Conservation (phyloP, 2,797 vertebrate genomes). For the Onychomys leucogaster region DNA sequence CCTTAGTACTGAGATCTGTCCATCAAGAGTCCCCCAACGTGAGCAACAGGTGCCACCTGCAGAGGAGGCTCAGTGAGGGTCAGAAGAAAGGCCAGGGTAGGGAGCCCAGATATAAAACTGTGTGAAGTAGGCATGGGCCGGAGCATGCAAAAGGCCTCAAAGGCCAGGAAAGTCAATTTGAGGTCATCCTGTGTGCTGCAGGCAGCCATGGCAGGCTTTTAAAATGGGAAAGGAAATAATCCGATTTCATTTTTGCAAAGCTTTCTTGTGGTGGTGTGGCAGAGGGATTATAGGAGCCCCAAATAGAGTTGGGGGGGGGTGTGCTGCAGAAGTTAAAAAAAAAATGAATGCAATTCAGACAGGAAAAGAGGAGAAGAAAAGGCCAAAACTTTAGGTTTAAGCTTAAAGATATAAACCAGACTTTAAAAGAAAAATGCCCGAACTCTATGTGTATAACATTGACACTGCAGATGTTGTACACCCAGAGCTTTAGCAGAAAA, state of each 20-base stretch:
- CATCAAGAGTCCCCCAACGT: not conserved
- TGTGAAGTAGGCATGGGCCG: not conserved
- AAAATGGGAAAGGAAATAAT: slow-evolving; percentile 47
- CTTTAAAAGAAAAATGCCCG: not conserved
- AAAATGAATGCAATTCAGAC: not conserved
- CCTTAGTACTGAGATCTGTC: not conserved
- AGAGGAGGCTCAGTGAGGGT: not conserved
- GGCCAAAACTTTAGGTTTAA: not conserved
- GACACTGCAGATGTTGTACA: not conserved
- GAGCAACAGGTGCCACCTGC: not conserved
- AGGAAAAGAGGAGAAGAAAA: not conserved
- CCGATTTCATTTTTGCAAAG: slow-evolving; percentile 54
- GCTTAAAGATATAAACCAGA: not conserved
- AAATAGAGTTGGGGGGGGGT: not conserved
- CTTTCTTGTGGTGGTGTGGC: not conserved
- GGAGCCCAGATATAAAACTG: not conserved
- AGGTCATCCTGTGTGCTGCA: not conserved
- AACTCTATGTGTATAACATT: not conserved
- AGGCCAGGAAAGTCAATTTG: not conserved
- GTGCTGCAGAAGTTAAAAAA: not conserved
- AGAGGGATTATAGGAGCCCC: not conserved
- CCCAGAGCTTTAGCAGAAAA: not conserved
- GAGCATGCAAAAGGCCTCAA: not conserved
- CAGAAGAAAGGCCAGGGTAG: not conserved
- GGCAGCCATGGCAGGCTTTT: not conserved